Evolutionary conservation across 2,888 invertebrate species (phyloP).

Genomic region (Chesias legatella): DNA sequence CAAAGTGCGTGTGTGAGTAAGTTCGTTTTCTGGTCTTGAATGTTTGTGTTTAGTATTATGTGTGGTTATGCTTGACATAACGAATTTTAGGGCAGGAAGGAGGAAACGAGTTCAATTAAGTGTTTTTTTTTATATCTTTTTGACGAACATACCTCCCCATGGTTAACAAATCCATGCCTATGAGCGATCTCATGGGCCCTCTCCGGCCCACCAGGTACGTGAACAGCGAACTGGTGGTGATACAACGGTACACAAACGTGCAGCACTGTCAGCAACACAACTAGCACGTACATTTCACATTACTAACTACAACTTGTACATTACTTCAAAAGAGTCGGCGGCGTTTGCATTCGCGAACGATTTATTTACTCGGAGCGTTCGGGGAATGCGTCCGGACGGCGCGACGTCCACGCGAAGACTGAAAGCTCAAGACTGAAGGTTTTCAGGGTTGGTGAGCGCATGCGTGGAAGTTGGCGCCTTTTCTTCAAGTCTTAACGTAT

Average conservation of each 20-base stretch:
- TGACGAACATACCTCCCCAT: slow-evolving; percentile 64
- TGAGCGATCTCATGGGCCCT: slow-evolving; percentile 65
- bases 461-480: slow-evolving; percentile 65
- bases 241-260: slow-evolving; percentile 69
- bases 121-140: too few relatives aligned
- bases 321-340: slow-evolving; percentile 22
- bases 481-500: slow-evolving; percentile 69
- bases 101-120: too few relatives aligned
- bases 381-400: slow-evolving; percentile 37
- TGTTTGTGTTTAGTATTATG: too few relatives aligned
- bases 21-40: too few relatives aligned
- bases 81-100: too few relatives aligned
- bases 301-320: slow-evolving; percentile 43
- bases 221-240: slow-evolving; percentile 86
- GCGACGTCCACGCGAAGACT: slow-evolving; percentile 55
- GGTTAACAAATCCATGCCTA: slow-evolving; percentile 70
- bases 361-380: slow-evolving; percentile 27
- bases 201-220: slow-evolving; percentile 78
- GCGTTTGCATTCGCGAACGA: slow-evolving; percentile 36
- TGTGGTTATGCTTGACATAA: too few relatives aligned
- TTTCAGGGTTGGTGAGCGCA: slow-evolving; percentile 20
- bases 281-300: slow-evolving; percentile 68
- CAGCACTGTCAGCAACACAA: slow-evolving; percentile 67
- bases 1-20: too few relatives aligned
- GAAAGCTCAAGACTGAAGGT: slow-evolving; percentile 29